Conservation (phyloP, 2,888 invertebrate genomes). For the Pteria penguin region DNA sequence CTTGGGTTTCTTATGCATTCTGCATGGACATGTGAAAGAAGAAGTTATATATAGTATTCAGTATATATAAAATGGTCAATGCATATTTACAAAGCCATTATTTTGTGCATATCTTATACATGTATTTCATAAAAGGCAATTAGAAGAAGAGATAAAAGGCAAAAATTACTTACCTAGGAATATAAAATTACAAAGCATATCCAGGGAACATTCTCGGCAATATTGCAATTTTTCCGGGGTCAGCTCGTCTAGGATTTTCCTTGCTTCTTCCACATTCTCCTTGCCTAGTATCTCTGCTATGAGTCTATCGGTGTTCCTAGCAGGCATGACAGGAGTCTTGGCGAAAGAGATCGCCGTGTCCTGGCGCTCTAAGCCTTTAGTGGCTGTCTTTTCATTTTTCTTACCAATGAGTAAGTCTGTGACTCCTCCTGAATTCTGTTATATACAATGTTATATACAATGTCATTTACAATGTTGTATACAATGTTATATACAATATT, state of each 20-base stretch:
- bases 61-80: no score
- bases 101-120: no score
- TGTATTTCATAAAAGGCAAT: no score
- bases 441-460: no score
- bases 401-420: not conserved
- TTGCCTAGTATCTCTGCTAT: not conserved
- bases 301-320: not conserved
- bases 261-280: not conserved
- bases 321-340: not conserved
- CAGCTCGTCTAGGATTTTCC: not conserved
- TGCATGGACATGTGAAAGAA: no score
- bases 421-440: not conserved
- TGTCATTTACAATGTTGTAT: no score
- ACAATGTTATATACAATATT: no score
- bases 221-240: not conserved
- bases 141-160: no score
- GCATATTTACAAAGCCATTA: no score
- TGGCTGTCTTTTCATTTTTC: not conserved
- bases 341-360: not conserved
- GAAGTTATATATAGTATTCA: no score
- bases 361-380: not conserved
- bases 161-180: not conserved
- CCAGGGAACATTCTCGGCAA: not conserved
- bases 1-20: not conserved
- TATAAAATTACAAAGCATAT: not conserved